Evolutionary conservation across 2,888 invertebrate species (phyloP), one percentile per base, ranked within the genome.

Genomic region (Chrysopilus asiliformis): DNA sequence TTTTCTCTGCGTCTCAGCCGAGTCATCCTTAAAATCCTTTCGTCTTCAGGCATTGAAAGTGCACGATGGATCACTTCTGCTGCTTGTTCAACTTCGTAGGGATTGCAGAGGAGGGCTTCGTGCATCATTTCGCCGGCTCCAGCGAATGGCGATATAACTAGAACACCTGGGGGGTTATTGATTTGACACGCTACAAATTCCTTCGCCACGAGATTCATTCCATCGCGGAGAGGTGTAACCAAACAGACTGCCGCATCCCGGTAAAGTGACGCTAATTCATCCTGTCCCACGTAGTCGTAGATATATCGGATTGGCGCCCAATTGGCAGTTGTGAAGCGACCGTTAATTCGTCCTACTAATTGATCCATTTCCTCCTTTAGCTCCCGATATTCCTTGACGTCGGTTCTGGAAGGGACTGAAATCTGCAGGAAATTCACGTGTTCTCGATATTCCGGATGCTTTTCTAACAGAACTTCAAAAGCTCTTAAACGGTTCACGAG

Each of bases 101-200:
- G 89, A 59, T 90, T 90, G 55, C 85, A 86, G 34, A 86, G 75
- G 8, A 90, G 67, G 3, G 89, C 89, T 57, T 90, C 89, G 62
- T 87, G 87, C 89, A 90, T 89, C 71, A 84, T 87, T 60, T 89
- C 87, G 1, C 87, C 87, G 5, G 90, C 89, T 2, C 90, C 90
- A 38, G 90, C 89, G 55, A 90, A 90, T 0, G 89, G 89, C 0
- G 89, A 89, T 7, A 90, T 78, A 33, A 90, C 82, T 24, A 90
- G 63, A 1, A 90, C 89, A 3, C 90, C 90, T 0, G 82, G 86
- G 0, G 82, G 78, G 16, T 73, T 73, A 51, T 86, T 86, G 22
- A 87, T 86, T 62, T 90, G 87, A 53, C 89, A 89, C 2, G 90
- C 90, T 2, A 89, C 89, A 55, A 86, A 90, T 58, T 90, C 90